Evolutionary conservation across 2,797 vertebrate genomes (phyloP).

Genomic region (Mastacembelus armatus): DNA sequence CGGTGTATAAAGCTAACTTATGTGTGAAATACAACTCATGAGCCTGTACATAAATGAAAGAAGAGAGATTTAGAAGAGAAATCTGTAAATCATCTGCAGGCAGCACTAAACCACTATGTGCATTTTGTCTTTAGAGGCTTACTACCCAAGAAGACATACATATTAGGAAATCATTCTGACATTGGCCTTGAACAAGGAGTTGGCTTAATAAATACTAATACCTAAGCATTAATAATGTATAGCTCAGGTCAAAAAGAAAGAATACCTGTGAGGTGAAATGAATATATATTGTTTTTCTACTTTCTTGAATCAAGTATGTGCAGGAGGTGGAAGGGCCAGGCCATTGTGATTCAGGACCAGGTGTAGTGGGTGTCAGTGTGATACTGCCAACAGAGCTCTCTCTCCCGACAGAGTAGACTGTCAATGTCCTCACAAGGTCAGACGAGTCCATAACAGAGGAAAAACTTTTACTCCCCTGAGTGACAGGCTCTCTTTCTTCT

Average conservation of each 20-base stretch:
- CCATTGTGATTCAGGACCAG: conserved; percentile 54
- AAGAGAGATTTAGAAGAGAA: too few relatives aligned
- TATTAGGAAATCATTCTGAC: background rate
- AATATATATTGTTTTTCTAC: conserved; percentile 12
- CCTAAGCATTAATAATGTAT: background rate
- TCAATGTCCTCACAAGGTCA: conserved; percentile 67
- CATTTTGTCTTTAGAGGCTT: conserved; percentile 2
- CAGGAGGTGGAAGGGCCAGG: conserved; percentile 14
- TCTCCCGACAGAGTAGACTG: conserved; percentile 40
- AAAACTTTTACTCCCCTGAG: conserved; percentile 64
- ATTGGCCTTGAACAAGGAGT: background rate
- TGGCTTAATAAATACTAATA: conserved; percentile 1
- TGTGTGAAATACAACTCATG: too few relatives aligned
- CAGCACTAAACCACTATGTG: background rate
- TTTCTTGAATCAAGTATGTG: conserved; percentile 4
- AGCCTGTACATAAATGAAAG: too few relatives aligned
- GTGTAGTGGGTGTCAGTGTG: conserved; percentile 44
- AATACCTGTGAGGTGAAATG: background rate
- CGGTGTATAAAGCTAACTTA: too few relatives aligned
- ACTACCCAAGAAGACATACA: background rate
- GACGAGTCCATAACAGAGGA: conserved; percentile 52
- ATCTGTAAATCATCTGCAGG: background rate
- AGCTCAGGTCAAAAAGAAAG: background rate
- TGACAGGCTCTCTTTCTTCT: conserved; percentile 59
- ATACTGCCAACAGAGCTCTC: conserved; percentile 39